phyloP scores from a whole-genome alignment of 2,797 vertebrate genomes.

The Helostoma temminkii region DNA sequence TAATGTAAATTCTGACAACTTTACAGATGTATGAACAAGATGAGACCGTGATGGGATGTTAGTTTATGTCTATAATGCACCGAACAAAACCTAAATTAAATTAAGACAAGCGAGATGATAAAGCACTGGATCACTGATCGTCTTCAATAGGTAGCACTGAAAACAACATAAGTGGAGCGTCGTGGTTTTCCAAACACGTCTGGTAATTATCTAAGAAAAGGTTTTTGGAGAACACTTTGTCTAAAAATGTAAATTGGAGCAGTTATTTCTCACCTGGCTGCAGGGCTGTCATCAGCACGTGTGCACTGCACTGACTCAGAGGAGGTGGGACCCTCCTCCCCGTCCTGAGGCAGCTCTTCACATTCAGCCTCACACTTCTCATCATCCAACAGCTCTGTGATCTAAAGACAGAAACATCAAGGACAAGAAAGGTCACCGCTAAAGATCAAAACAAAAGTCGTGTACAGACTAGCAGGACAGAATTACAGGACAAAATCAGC shows the following conservation, averaged over 20 bases:
- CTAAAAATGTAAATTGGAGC: neutral
- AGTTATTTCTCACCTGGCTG: constrained; percentile 74
- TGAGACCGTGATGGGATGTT: too few species aligned
- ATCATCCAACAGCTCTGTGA: constrained; percentile 89
- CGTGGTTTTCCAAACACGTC: neutral
- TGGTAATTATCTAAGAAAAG: neutral
- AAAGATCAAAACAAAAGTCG: neutral
- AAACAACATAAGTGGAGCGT: neutral
- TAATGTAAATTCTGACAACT: too few species aligned
- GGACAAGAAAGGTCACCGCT: constrained; percentile 1
- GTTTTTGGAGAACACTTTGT: neutral
- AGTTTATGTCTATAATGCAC: too few species aligned
- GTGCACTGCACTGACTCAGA: constrained; percentile 73
- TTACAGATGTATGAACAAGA: neutral
- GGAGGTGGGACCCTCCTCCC: constrained; percentile 82
- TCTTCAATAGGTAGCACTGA: too few species aligned
- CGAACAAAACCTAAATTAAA: too few species aligned
- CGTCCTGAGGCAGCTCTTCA: constrained; percentile 93
- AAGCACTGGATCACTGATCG: too few species aligned
- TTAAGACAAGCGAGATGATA: too few species aligned
- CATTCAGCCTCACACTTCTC: constrained; percentile 93
- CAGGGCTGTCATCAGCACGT: constrained; percentile 54
- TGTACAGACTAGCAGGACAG: neutral
- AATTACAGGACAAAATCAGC: neutral
- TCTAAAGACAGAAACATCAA: constrained; percentile 63